These are phyloP conservation scores for Pseudorhombus dupliciocellatus DNA, from an alignment of 2,113 vertebrate genomes.

Conservation along the genomic window DNA sequence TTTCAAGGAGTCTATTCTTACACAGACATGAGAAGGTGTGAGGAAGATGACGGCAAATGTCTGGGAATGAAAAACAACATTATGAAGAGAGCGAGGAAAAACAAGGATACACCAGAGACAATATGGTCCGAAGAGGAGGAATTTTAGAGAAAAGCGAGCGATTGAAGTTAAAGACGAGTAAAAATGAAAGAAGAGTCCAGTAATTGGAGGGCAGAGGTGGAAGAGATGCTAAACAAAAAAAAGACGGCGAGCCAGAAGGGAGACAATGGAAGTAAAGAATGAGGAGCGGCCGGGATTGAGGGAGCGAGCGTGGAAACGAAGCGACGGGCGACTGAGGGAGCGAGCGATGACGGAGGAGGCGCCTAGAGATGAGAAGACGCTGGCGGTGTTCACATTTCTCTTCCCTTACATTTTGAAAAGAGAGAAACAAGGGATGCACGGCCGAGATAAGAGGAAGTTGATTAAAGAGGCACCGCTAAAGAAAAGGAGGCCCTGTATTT, in stretches of 20 bases:
- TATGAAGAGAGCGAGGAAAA: background rate
- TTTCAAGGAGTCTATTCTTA: constrained; percentile 24
- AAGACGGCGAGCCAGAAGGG: background rate
- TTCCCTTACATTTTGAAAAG: constrained; percentile 60
- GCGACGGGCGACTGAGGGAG: constrained; percentile 28
- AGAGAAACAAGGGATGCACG: constrained; percentile 73
- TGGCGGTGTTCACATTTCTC: constrained; percentile 62
- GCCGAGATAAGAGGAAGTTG: constrained; percentile 75
- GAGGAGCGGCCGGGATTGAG: constrained; percentile 35
- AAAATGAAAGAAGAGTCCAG: background rate
- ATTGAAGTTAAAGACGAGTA: background rate
- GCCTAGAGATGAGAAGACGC: constrained; percentile 43
- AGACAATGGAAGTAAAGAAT: constrained; percentile 10
- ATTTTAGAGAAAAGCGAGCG: background rate
- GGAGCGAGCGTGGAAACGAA: constrained; percentile 3
- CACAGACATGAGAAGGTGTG: background rate
- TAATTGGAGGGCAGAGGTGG: constrained; percentile 6
- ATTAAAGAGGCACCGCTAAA: constrained; percentile 73
- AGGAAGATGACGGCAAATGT: background rate
- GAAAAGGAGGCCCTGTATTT: constrained; percentile 71
- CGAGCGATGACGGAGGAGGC: constrained; percentile 40
- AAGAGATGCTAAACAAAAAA: constrained; percentile 1
- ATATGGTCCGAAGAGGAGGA: background rate
- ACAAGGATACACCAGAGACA: background rate
- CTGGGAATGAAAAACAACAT: background rate